Evolutionary conservation across 2,113 vertebrate species (phyloP).

Genomic region (Alligator sinensis): DNA sequence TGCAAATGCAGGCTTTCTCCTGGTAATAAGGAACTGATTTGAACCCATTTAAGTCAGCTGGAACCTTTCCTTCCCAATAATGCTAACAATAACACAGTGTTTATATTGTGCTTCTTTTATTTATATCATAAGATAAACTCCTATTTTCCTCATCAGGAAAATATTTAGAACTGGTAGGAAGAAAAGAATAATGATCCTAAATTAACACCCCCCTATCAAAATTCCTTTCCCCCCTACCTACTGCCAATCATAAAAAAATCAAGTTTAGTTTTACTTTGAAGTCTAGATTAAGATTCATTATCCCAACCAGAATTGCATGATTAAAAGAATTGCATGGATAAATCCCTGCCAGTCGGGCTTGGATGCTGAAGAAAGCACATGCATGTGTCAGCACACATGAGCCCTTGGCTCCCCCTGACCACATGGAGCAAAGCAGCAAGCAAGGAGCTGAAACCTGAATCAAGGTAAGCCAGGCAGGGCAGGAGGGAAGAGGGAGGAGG

Average conservation of each 20-base stretch:
- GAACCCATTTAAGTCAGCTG: neutral
- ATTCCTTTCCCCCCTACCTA: neutral
- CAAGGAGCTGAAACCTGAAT: no score
- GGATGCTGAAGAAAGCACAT: no score
- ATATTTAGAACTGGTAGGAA: neutral
- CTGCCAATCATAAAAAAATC: neutral
- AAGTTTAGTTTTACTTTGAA: neutral
- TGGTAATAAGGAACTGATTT: neutral
- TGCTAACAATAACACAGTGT: neutral
- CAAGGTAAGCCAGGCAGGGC: no score
- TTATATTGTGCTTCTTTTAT: neutral
- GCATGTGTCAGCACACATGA: no score
- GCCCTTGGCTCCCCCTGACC: no score
- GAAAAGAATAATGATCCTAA: neutral
- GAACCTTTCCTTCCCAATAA: neutral
- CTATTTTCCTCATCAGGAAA: neutral
- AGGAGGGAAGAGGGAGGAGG: no score
- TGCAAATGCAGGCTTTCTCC: neutral
- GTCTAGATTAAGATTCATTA: neutral
- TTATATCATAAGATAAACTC: neutral
- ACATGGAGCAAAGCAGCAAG: no score
- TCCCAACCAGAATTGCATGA: neutral
- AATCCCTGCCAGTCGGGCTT: neutral
- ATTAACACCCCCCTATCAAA: neutral
- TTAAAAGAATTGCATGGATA: neutral